phyloP scores from a whole-genome alignment of 2,797 vertebrate genomes.

The Parauchenoglanis punctatus region DNA sequence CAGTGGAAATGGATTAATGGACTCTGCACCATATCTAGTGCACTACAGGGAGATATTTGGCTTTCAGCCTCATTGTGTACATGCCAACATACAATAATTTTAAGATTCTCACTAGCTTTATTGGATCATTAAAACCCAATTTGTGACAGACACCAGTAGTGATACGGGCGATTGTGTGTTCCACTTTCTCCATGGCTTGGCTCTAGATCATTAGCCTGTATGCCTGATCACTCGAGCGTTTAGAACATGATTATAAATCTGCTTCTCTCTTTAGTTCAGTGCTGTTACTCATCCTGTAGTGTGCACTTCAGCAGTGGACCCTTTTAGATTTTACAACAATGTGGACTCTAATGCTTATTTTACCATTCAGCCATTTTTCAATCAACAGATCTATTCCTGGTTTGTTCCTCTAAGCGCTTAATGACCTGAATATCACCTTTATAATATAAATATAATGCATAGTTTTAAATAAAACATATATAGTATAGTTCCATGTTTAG shows the following conservation, averaged over 20 bases:
- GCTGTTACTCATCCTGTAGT: neutral
- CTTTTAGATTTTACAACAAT: neutral
- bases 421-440: neutral
- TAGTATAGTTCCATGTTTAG: neutral
- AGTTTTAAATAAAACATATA: neutral
- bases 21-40: conserved; percentile 5
- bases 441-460: neutral
- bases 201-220: neutral
- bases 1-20: neutral
- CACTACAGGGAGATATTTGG: conserved; percentile 14
- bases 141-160: neutral
- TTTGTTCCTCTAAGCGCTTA: neutral
- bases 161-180: conserved; percentile 3
- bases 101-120: conserved; percentile 16
- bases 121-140: neutral
- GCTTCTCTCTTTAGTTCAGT: neutral
- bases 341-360: neutral
- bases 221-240: neutral
- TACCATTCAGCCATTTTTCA: neutral
- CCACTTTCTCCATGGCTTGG: neutral
- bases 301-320: neutral
- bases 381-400: neutral
- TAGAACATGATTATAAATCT: conserved; percentile 15
- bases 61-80: neutral
- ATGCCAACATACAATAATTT: conserved; percentile 2